A percentile compares a stretch with the other conserved stretches of the same genome.
Evolutionary conservation across 2,113 vertebrate genomes (phyloP).

Genomic region (Indicator indicator): DNA sequence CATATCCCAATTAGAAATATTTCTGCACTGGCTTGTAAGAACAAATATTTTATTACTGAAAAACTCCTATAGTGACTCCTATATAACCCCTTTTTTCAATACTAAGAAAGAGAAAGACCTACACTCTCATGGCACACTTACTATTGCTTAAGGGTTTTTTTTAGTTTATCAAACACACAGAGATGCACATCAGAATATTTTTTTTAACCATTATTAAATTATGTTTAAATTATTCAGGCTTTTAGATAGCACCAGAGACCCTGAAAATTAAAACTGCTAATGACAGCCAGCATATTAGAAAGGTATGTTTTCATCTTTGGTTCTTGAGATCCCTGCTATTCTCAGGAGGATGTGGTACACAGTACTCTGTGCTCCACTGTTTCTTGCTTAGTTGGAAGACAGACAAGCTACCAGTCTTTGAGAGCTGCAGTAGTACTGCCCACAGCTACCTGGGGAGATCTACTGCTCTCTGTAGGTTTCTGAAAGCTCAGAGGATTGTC

Average conservation of each 20-base stretch:
- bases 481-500: background rate
- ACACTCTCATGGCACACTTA: background rate
- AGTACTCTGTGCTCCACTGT: fast-evolving
- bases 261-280: conserved; percentile 4
- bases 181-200: background rate
- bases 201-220: background rate
- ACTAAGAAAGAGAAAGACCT: background rate
- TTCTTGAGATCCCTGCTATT: background rate
- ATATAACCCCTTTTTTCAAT: background rate
- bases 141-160: background rate
- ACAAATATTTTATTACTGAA: background rate
- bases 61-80: fast-evolving
- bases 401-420: background rate
- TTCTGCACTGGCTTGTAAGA: background rate
- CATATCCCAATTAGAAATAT: background rate
- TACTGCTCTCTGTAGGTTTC: background rate
- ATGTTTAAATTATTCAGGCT: conserved; percentile 8
- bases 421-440: background rate
- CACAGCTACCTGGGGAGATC: background rate
- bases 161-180: background rate
- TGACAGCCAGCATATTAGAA: conserved; percentile 26
- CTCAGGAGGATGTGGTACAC: background rate
- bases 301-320: background rate
- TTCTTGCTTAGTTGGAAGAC: background rate
- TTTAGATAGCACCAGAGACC: conserved; percentile 1